Percentiles rank a stretch among this genome's conserved stretches.
Conservation (phyloP, 2,797 vertebrate genomes). For the Phalanger gymnotis region DNA sequence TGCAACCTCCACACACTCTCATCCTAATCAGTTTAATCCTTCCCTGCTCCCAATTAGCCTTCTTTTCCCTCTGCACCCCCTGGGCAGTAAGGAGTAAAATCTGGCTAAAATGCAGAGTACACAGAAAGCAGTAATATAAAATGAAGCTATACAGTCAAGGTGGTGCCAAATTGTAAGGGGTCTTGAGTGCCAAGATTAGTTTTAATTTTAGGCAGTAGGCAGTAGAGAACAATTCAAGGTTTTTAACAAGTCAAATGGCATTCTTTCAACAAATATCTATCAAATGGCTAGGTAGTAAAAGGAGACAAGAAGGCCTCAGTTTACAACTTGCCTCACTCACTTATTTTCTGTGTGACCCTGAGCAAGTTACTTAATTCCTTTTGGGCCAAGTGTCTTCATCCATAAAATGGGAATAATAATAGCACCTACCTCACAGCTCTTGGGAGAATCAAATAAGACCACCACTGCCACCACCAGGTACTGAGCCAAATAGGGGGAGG, state of each 20-base stretch:
- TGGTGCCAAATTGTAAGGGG: background rate
- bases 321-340: background rate
- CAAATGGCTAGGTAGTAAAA: background rate
- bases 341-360: too few relatives aligned
- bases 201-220: background rate
- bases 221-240: background rate
- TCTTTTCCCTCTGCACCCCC: background rate
- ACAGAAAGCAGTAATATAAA: background rate
- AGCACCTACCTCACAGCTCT: background rate
- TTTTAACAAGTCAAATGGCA: background rate
- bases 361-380: background rate
- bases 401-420: background rate
- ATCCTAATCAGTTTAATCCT: background rate
- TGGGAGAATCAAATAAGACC: background rate
- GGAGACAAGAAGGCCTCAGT: background rate
- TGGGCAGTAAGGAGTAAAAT: background rate
- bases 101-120: background rate
- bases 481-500: background rate
- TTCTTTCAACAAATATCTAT: background rate
- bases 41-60: background rate
- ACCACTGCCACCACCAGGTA: background rate
- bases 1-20: background rate
- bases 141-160: background rate
- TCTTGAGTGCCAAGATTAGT: background rate
- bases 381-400: background rate